These are phyloP conservation scores for Tapirus indicus DNA, from an alignment of 2,797 vertebrate genomes.

Conservation along the genomic window DNA sequence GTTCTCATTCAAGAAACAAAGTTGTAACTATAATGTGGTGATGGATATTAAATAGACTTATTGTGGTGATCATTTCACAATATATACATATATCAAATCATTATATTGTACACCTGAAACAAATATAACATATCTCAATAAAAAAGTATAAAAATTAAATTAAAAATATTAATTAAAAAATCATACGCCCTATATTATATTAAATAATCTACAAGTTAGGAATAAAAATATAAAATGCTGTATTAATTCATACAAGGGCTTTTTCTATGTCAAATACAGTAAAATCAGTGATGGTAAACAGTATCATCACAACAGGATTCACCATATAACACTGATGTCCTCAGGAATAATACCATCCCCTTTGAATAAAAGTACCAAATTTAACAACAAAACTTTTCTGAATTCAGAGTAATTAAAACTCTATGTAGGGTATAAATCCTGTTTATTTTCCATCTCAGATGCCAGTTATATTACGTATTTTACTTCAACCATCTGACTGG, in stretches of 20 bases:
- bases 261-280: neutral
- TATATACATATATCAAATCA: neutral
- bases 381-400: constrained; percentile 45
- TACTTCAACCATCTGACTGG: constrained; percentile 81
- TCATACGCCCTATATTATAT: neutral
- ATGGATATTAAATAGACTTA: neutral
- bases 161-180: neutral
- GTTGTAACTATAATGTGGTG: neutral
- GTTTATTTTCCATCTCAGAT: constrained; percentile 75
- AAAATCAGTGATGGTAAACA: neutral
- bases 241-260: neutral
- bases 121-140: neutral
- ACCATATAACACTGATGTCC: neutral
- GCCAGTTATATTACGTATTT: constrained; percentile 76
- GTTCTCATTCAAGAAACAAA: neutral
- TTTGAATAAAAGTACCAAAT: neutral
- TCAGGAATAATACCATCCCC: neutral
- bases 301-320: neutral
- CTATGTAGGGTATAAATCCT: constrained; percentile 76
- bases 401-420: constrained; percentile 69
- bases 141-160: neutral
- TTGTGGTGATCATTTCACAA: neutral
- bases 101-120: neutral
- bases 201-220: neutral
- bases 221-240: neutral